Evolutionary conservation across 2,888 invertebrate species (phyloP).

Genomic region (Sphaerophoria rueppellii): DNA sequence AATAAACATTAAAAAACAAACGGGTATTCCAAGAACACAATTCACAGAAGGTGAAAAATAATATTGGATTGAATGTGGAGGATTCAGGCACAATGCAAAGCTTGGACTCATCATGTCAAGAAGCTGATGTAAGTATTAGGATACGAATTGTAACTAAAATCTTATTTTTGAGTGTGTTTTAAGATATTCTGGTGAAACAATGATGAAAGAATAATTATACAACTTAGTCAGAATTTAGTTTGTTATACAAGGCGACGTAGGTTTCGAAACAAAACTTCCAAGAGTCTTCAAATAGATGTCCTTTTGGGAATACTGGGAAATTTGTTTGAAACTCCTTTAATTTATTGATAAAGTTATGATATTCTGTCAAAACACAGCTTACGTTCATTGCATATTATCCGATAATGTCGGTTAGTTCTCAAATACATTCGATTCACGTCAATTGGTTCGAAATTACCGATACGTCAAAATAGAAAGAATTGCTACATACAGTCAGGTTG

Average conservation of each 20-base stretch:
- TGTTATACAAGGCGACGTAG: constrained; percentile 51
- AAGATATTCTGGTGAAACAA: constrained; percentile 2
- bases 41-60: constrained; percentile 50
- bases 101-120: constrained; percentile 86
- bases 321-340: too few species aligned
- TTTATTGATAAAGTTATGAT: too few species aligned
- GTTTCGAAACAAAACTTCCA: too few species aligned
- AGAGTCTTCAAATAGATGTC: background rate
- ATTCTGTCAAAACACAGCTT: too few species aligned
- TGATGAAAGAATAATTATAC: constrained; percentile 48
- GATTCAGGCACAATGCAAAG: constrained; percentile 85
- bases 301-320: too few species aligned
- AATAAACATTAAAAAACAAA: background rate
- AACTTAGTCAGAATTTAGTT: constrained; percentile 26
- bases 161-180: constrained; percentile 27
- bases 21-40: constrained; percentile 17
- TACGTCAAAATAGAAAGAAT: too few species aligned
- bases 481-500: too few species aligned
- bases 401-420: too few species aligned
- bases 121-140: constrained; percentile 85
- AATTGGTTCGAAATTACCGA: too few species aligned
- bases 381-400: too few species aligned
- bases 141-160: constrained; percentile 4
- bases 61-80: constrained; percentile 78
- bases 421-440: too few species aligned